Conservation (phyloP, 1,140 invertebrate species). For the Antheraea mylitta region DNA sequence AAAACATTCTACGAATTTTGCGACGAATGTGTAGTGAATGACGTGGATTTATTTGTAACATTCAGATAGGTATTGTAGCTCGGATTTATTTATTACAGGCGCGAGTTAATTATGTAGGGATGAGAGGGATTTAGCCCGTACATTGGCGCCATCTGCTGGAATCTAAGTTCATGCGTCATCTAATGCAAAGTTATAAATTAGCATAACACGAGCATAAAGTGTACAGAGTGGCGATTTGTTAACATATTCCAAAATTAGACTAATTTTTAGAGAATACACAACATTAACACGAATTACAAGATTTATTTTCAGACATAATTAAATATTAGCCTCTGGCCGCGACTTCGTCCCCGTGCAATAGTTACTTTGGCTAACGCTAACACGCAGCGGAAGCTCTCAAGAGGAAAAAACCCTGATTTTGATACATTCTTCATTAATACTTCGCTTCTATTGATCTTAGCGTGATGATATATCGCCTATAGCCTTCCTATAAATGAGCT, state of each 20-base stretch:
- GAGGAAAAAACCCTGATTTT: no score
- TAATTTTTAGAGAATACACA: no score
- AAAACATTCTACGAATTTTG: constrained; percentile 33
- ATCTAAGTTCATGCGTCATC: not conserved
- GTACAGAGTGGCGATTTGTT: constrained; percentile 26
- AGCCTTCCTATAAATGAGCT: no score
- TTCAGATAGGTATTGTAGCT: constrained; percentile 69
- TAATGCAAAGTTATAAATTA: not conserved
- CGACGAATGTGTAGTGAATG: constrained; percentile 51
- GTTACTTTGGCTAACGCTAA: no score
- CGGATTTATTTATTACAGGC: constrained; percentile 62
- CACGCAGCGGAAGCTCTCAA: no score
- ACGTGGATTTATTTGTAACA: constrained; percentile 74
- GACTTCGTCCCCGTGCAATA: no score
- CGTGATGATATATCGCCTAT: no score
- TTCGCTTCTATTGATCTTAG: no score
- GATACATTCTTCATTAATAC: no score
- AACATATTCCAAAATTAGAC: not conserved
- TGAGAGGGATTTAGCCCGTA: constrained; percentile 44
- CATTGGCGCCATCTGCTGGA: constrained; percentile 40
- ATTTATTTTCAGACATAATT: no score
- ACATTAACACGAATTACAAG: no score
- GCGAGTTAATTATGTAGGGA: constrained; percentile 63
- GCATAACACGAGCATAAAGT: constrained; percentile 22
- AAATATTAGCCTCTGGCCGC: no score